Evolutionary conservation across 2,113 vertebrate species (phyloP), one percentile per base, ranked within the genome.

Genomic region (Peromyscus californicus): DNA sequence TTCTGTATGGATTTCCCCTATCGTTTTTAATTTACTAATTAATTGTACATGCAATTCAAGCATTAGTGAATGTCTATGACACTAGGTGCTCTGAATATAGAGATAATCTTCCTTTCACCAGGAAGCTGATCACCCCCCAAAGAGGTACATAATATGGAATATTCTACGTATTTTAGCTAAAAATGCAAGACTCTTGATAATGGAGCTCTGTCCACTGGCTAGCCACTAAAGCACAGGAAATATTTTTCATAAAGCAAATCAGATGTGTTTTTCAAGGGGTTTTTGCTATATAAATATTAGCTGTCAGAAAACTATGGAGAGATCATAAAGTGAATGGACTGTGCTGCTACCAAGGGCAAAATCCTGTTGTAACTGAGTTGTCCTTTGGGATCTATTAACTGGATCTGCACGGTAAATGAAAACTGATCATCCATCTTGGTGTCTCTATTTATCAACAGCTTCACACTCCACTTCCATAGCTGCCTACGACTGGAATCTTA

Each of bases 241-340:
- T 17, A 95, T 75, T 95, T 96, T 94, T 82, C 76, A 86, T 45
- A 86, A 97, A 82, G 29, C 75, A 97, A 76, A 33, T 79, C 84
- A 83, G 75, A 85, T 33, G 65, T 48, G 57, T 83, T 51, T 91
- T 92, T 80, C 90, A 97, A 36, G 7, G 19, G 7, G 45, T 88
- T 42, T 74, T 93, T 61, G 31, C 39, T 72, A 31, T 22, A 63
- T 94, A 93, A 87, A 94, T 94, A 96, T 89, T 88, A 89, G 59
- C 89, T 96, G 76, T 93, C 92, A 94, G 80, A 86, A 95, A 96
- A 91, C 59, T 65, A 33, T 26, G 31, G 90, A 63, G 67, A 85
- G 7, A 96, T 88, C 65, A 83, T 76, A 76, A 96, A 97, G 59
- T 39, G 72, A 93, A 89, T 82, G 89, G 36, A 93, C 29, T 82